Evolutionary conservation across 2,113 vertebrate genomes (phyloP).

Genomic region (Hypocryptadius cinnamomeus): DNA sequence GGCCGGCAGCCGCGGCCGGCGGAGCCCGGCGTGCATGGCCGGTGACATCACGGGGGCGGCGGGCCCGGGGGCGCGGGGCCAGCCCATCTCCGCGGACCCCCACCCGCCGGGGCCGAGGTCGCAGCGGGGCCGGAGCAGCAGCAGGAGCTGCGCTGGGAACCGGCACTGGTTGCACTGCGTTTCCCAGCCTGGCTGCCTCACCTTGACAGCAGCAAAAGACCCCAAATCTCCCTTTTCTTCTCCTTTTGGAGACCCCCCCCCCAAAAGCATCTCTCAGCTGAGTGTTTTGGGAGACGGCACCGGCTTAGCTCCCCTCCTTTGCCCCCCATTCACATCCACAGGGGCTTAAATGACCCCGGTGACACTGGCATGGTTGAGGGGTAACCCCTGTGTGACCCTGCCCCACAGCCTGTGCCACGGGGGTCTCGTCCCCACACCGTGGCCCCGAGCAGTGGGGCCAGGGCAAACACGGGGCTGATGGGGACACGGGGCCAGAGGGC

Average conservation of each 20-base stretch:
- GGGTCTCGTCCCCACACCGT: not conserved
- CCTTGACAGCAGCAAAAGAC: not conserved
- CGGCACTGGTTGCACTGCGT: not conserved
- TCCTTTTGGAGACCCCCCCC: rapidly evolving
- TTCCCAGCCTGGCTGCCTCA: not conserved
- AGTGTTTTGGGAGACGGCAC: not conserved
- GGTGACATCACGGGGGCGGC: conserved; percentile 16
- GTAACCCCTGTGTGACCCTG: not conserved
- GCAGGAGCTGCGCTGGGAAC: not conserved
- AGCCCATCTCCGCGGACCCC: not conserved
- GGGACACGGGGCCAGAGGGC: not conserved
- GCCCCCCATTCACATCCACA: too few species aligned
- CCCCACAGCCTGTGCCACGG: rapidly evolving
- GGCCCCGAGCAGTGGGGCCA: rapidly evolving
- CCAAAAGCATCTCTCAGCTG: not conserved
- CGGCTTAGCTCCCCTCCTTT: rapidly evolving
- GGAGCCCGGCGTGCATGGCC: not conserved
- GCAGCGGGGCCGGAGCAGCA: not conserved
- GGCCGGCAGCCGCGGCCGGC: not conserved
- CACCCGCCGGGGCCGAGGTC: not conserved
- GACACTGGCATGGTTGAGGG: rapidly evolving
- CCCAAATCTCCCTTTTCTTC: not conserved
- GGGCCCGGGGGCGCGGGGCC: not conserved
- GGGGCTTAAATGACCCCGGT: not conserved
- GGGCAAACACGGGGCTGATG: not conserved